phyloP scores from a whole-genome alignment of 2,113 vertebrate genomes.

The Corvus hawaiiensis region DNA sequence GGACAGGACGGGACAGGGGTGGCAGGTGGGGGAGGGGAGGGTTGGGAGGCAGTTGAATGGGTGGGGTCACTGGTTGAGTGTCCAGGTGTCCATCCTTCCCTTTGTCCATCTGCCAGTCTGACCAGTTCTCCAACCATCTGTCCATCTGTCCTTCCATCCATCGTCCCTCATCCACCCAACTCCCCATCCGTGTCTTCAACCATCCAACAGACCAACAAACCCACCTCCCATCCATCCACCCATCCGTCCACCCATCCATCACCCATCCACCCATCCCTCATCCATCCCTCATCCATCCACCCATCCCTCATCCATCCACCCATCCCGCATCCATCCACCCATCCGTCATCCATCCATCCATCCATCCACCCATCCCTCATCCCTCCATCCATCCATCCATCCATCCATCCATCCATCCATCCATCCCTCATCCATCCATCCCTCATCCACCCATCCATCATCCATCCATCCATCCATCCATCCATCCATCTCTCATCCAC shows the following conservation, averaged over 20 bases:
- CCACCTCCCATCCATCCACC: background rate
- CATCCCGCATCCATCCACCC: background rate
- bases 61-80: background rate
- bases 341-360: too few species aligned
- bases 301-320: background rate
- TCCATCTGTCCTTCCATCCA: background rate
- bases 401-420: background rate
- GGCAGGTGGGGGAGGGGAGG: too few species aligned
- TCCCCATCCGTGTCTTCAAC: background rate
- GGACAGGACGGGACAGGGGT: rapidly evolving
- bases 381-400: background rate
- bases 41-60: rapidly evolving
- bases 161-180: too few species aligned
- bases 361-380: background rate
- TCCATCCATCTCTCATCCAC: background rate
- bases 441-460: background rate
- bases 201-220: too few species aligned
- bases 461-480: background rate
- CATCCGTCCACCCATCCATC: background rate
- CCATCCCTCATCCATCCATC: background rate
- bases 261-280: background rate
- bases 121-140: background rate
- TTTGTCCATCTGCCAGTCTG: background rate
- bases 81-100: background rate
- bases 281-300: background rate